These are phyloP conservation scores for Pan paniscus DNA, from an alignment of 2,113 vertebrate genomes.

Conservation along the genomic window DNA sequence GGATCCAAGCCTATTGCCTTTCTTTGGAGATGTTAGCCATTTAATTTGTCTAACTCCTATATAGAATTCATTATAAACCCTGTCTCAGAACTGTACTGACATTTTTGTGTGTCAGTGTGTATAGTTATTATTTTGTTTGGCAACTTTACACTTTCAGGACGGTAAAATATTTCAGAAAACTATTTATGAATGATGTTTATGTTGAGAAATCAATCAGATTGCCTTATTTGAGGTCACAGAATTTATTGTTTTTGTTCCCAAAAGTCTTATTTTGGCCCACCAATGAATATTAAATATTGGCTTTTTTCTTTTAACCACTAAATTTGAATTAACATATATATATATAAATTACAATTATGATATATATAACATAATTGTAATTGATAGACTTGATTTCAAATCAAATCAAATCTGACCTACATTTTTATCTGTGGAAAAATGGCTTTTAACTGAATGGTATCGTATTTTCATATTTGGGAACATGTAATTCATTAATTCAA, in stretches of 20 bases:
- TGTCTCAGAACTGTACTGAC: neutral
- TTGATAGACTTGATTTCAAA: constrained; percentile 36
- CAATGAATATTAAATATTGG: neutral
- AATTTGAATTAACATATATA: constrained; percentile 50
- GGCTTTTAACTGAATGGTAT: neutral
- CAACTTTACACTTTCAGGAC: neutral
- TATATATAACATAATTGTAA: neutral
- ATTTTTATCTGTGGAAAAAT: constrained; percentile 29
- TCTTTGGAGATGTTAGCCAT: neutral
- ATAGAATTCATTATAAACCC: neutral
- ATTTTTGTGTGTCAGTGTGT: neutral
- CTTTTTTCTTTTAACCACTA: neutral
- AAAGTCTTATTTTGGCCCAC: neutral
- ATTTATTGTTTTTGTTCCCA: neutral
- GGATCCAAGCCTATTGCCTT: neutral
- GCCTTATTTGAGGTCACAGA: neutral
- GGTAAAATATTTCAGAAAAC: neutral
- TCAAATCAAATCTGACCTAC: constrained; percentile 10
- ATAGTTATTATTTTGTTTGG: neutral
- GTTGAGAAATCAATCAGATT: neutral
- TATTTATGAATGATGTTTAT: neutral
- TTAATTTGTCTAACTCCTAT: constrained; percentile 4
- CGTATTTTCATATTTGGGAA: neutral
- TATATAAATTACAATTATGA: neutral
- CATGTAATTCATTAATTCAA: neutral